Conservation (phyloP, 2,888 invertebrate genomes). For the Barypeithes pellucidus region DNA sequence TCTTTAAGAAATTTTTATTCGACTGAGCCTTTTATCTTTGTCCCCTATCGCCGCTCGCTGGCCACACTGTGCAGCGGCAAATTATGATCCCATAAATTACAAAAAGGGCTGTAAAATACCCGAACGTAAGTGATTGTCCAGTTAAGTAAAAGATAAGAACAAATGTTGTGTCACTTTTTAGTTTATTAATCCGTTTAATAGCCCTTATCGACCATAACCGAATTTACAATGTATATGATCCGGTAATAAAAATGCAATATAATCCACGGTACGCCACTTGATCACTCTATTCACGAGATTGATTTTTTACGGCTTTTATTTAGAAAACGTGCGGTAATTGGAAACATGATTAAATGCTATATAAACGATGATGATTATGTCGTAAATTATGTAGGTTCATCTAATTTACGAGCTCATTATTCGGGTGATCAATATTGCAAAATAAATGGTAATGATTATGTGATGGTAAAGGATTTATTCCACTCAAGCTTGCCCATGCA, state of each 20-base stretch:
- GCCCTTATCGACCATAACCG: constrained; percentile 31
- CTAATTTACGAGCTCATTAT: constrained; percentile 9
- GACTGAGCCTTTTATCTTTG: too few relatives aligned
- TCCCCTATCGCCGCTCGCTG: too few relatives aligned
- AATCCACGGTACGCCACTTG: constrained; percentile 36
- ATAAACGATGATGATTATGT: constrained; percentile 21
- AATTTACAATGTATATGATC: constrained; percentile 43
- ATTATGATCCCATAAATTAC: constrained; percentile 22
- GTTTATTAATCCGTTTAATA: constrained; percentile 40
- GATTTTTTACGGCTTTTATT: constrained; percentile 20
- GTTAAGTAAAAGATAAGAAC: constrained; percentile 31
- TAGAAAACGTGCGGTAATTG: background rate
- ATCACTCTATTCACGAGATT: constrained; percentile 20
- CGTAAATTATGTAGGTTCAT: constrained; percentile 23
- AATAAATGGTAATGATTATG: background rate
- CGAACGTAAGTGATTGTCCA: constrained; percentile 31
- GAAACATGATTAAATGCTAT: constrained; percentile 23
- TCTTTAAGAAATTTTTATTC: too few relatives aligned
- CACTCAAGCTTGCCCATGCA: too few relatives aligned
- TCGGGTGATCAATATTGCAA: background rate
- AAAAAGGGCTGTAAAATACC: constrained; percentile 24
- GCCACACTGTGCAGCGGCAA: constrained; percentile 1
- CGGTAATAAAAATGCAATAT: constrained; percentile 24
- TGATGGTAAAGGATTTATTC: background rate
- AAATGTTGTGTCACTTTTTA: constrained; percentile 44